These are phyloP conservation scores for Phoxinus dragarum DNA, from an alignment of 2,797 vertebrate genomes.

Conservation along the genomic window DNA sequence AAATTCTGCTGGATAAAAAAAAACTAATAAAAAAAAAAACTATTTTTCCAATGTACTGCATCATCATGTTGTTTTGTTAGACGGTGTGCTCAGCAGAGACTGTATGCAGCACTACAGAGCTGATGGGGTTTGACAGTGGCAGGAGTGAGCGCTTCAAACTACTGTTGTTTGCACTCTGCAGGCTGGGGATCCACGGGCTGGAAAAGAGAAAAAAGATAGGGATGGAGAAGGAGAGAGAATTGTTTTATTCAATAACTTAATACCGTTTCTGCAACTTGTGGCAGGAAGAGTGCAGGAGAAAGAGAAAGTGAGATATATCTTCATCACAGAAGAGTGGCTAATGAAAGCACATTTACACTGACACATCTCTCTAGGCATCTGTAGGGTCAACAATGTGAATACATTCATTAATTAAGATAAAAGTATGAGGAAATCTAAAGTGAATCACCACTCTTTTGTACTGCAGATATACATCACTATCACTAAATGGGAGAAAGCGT, in stretches of 20 bases:
- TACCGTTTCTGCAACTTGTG: neutral
- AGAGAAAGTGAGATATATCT: constrained; percentile 40
- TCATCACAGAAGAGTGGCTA: constrained; percentile 24
- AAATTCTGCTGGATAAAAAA: neutral
- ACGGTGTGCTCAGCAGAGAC: constrained; percentile 67
- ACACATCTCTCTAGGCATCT: neutral
- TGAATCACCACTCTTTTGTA: constrained; percentile 38
- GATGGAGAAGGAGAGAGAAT: constrained; percentile 6
- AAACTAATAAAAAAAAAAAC: neutral
- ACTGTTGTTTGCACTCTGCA: constrained; percentile 98
- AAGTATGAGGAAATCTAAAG: neutral
- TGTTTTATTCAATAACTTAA: neutral
- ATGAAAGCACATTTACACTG: constrained; percentile 24
- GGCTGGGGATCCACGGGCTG: constrained; percentile 94
- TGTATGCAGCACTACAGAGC: constrained; percentile 59
- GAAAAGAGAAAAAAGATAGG: constrained; percentile 29
- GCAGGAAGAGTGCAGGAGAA: neutral
- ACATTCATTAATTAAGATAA: neutral
- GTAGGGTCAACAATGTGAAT: constrained; percentile 9
- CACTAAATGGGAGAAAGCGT: neutral
- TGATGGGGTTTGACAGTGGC: constrained; percentile 69
- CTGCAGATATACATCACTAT: constrained; percentile 30
- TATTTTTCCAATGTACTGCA: constrained; percentile 27
- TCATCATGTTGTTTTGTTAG: constrained; percentile 28
- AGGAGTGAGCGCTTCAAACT: constrained; percentile 74